Base-by-base conservation (phyloP, 2,113 vertebrate species). In the Lophotis ruficrista region DNA sequence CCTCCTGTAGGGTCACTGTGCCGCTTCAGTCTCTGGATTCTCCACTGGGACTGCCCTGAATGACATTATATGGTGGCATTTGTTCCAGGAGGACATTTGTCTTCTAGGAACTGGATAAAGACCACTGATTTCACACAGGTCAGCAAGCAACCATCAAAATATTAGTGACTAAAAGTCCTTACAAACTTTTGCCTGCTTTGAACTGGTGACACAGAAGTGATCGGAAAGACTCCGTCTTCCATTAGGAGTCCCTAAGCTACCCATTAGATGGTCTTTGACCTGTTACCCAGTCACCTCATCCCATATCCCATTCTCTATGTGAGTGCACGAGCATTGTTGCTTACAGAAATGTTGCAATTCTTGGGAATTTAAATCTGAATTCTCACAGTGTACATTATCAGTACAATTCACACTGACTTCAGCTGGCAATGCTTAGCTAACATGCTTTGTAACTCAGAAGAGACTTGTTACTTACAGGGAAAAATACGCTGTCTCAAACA, bases 141-240 rank as follows among this genome's bases (percentile, higher is more conserved):
- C 96, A 97, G 37, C 56, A 92, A 92, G 47, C 90, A 96, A 70
- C 85, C 79, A 94, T 81, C 83, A 90, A 89, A 92, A 94, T 1
- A 83, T 17, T 61, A 93, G 75, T 22, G 41, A 93, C 80, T 95
- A 56, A 78, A 91, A 90, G 73, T 93, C 84, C 94, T 80, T 85
- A 83, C 64, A 41, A 94, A 90, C 64, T 87, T 94, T 20, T 89
- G 83, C 35, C 72, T 87, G 79, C 84, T 90, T 86, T 89, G 92
- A 97, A 95, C 87, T 90, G 51, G 65, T 96, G 94, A 96, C 95
- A 94, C 94, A 88, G 95, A 97, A 95, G 87, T 90, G 86, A 96
- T 95, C 61, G 60, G 62, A 50, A 93, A 83, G 79, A 87, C 81
- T 95, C 69, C 56, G 13, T 92, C 77, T 89, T 97, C 93, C 94